Base-by-base conservation (phyloP, 30 jellyfish, hydroid and myxozoan genomes). In the Hydractinia echinata region DNA sequence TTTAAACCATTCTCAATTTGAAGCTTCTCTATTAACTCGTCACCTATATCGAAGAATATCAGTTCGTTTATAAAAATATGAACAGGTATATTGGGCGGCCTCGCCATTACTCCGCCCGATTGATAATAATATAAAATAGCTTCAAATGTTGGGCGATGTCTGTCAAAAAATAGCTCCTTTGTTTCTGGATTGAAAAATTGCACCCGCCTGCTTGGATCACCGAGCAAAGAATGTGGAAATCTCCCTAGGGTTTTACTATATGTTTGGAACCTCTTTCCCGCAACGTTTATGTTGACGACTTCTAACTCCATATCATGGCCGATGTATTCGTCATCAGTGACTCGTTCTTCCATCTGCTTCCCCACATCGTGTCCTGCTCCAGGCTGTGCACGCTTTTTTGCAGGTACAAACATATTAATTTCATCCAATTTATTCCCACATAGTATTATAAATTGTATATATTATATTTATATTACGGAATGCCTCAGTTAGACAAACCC, bases 71-170 rank as follows among this genome's bases (percentile, higher is more conserved):
- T 87, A 68, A 92, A 92, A 2, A 86, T 81, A 61, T 92, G 96
- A 15, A 92, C 81, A 5, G 98, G 98, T 11, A 92, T 87, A 51
- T 79, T 79, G 6, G 87, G 89, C 0, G 98, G 95, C 62, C 89
- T 48, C 4, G 79, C 87, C 72, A 92, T 68, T 10, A 87, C 90
- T 11, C 95, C 90, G 11, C 84, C 74, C 19, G 98, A 92, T 70
- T 92, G 98, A 52, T 92, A 92, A 66, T 44, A 92, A 55, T 70
- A 92, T 51, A 92, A 70, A 53, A 92, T 92, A 6, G 95, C 88
- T 67, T 92, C 95, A 61, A 92, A 92, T 15, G 98, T 90, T 53
- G 92, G 76, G 19, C 98, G 80, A 72, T 92, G 98, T 60, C 98
- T 77, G 72, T 92, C 95, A 73, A 92, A 92, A 64, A 92, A 92